phyloP scores from a whole-genome alignment of 2,888 invertebrate species.

The Epirrita christyi region DNA sequence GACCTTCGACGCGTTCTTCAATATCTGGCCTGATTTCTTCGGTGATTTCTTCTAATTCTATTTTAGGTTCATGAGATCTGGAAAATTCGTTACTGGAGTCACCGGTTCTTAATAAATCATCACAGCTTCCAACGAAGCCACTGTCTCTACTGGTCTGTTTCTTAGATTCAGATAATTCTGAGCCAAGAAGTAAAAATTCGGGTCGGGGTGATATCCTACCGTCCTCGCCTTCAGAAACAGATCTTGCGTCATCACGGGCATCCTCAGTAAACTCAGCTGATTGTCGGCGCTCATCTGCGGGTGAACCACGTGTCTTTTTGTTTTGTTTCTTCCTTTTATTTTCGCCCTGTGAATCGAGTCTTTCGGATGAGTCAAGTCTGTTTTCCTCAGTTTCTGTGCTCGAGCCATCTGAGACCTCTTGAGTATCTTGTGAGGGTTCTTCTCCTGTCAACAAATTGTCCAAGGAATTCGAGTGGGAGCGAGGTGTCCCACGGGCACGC shows the following conservation, averaged over 20 bases:
- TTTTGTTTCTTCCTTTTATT: conserved; percentile 92
- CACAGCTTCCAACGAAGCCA: conserved; percentile 95
- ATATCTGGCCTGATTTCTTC: conserved; percentile 85
- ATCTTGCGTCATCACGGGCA: conserved; percentile 82
- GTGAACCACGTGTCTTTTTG: conserved; percentile 87
- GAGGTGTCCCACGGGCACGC: conserved; percentile 91
- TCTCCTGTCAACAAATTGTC: conserved; percentile 90
- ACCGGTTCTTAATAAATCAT: conserved; percentile 90
- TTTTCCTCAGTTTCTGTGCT: conserved; percentile 90
- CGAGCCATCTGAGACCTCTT: conserved; percentile 89
- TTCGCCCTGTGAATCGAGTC: conserved; percentile 91
- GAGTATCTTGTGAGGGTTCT: conserved; percentile 80
- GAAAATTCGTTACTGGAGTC: conserved; percentile 82
- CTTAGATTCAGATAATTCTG: conserved; percentile 86
- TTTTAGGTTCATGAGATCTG: conserved; percentile 81
- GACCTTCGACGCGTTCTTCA: conserved; percentile 76
- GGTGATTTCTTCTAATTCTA: conserved; percentile 84
- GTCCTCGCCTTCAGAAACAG: conserved; percentile 87
- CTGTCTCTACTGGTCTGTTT: conserved; percentile 94
- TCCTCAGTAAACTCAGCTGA: conserved; percentile 87
- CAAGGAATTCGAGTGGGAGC: conserved; percentile 92
- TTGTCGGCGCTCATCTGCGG: conserved; percentile 86
- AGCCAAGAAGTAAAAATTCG: conserved; percentile 84
- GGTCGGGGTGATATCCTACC: conserved; percentile 89
- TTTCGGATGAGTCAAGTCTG: conserved; percentile 87